Conservation (phyloP, 1,140 invertebrate species). For the Liolophura sinensis region DNA sequence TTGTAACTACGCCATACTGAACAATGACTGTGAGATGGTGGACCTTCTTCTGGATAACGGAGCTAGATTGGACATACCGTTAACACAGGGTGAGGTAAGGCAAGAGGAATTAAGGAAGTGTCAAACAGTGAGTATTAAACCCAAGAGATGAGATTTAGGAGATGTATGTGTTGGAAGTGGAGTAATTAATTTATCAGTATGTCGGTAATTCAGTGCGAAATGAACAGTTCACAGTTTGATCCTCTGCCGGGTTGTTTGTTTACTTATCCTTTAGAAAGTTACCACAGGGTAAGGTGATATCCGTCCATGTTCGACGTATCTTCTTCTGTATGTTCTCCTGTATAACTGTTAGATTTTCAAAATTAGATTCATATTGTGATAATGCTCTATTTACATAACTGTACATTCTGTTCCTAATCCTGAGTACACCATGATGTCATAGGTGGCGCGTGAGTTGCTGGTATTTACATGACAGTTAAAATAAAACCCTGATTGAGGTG, state of each 20-base stretch:
- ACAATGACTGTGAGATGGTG: conserved; percentile 29
- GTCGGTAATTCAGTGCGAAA: background rate
- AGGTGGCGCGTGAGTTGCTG: background rate
- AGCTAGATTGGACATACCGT: conserved; percentile 30
- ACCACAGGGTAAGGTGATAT: too few relatives aligned
- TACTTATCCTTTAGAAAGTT: too few relatives aligned
- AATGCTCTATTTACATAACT: too few relatives aligned
- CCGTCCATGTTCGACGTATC: too few relatives aligned
- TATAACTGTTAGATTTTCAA: too few relatives aligned
- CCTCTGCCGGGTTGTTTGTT: too few relatives aligned
- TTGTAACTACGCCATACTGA: conserved; percentile 36
- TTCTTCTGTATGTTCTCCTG: too few relatives aligned
- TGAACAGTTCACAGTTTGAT: too few relatives aligned
- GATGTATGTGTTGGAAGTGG: background rate
- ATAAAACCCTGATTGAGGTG: background rate
- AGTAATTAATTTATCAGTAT: background rate
- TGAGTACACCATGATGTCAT: too few relatives aligned
- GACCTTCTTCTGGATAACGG: conserved; percentile 33
- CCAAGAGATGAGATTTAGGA: background rate
- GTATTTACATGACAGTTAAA: background rate
- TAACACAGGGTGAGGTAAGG: conserved; percentile 31
- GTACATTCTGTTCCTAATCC: too few relatives aligned
- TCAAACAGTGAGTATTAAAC: background rate
- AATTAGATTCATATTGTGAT: too few relatives aligned
- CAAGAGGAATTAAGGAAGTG: conserved; percentile 1